Evolutionary conservation across 1,140 invertebrate species (phyloP).

Genomic region (Neodiprion fabricii): DNA sequence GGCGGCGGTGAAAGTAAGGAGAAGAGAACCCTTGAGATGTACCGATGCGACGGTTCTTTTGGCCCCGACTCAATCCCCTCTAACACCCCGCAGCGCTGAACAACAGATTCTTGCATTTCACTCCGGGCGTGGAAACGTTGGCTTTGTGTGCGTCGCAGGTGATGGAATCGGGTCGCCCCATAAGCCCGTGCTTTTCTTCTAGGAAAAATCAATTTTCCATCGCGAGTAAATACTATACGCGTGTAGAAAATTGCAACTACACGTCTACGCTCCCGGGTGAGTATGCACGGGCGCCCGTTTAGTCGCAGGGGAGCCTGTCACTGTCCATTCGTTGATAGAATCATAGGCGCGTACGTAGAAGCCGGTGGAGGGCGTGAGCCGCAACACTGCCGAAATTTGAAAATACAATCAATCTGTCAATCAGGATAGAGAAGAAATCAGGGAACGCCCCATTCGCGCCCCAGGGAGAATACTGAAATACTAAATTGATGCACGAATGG

Average conservation of each 20-base stretch:
- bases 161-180: background rate
- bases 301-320: slow-evolving; percentile 4
- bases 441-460: slow-evolving; percentile 24
- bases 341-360: slow-evolving; percentile 2
- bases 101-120: background rate
- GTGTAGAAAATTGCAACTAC: background rate
- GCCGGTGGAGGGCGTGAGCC: slow-evolving; percentile 21
- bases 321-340: slow-evolving; percentile 1
- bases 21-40: background rate
- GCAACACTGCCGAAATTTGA: slow-evolving; percentile 33
- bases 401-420: slow-evolving; percentile 40
- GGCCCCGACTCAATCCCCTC: background rate
- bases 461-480: slow-evolving; percentile 24
- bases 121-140: background rate
- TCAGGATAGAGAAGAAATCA: slow-evolving; percentile 30
- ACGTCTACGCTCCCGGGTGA: background rate
- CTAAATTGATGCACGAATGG: background rate
- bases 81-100: background rate
- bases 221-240: background rate
- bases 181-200: background rate
- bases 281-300: background rate
- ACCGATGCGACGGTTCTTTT: background rate
- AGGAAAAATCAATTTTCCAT: slow-evolving; percentile 5
- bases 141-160: background rate
- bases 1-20: background rate